Evolutionary conservation across 2,113 vertebrate genomes (phyloP), one percentile per base, ranked within the genome.

Genomic region (Corydoras maculifer): DNA sequence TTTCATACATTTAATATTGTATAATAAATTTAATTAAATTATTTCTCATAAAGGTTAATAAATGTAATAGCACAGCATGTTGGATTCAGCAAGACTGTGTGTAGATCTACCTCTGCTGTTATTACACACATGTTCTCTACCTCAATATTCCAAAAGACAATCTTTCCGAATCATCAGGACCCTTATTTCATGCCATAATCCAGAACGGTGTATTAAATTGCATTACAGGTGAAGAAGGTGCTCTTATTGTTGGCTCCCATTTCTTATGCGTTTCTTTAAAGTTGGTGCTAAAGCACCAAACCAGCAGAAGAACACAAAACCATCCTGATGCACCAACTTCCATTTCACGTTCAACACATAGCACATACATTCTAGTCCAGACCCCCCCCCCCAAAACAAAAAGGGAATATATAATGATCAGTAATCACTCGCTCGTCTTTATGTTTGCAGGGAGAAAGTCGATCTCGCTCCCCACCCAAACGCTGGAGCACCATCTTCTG

Each of bases 401-500:
- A 18, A 18, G 13, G 35, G 13, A 9, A 57, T 18, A 11, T 43
- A 5, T 8, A 8, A 7, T 10, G 31, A 14, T 29, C 58, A 25
- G 9, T 35, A 61, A 54, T 30, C 55, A 12, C 30, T 5, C 54
- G 58, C 30, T 8, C 49, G 72, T 51, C 49, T 75, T 61, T 58
- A 51, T 65, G 31, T 65, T 61, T 43, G 2, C 81, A 90, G 89
- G 89, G 88, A 86, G 88, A 90, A 60, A 80, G 79, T 77, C 86
- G 88, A 84, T 84, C 89, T 84, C 88, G 88, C 60, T 79, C 86
- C 31, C 89, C 89, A 75, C 86, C 89, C 30, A 89, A 90, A 86
- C 89, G 89, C 86, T 90, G 89, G 89, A 90, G 89, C 84, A 90
- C 89, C 87, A 90, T 90, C 84, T 90, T 90, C 86, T 89, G 74